Evolutionary conservation across 1,140 invertebrate genomes (phyloP).

Genomic region (Heliconius hewitsoni): DNA sequence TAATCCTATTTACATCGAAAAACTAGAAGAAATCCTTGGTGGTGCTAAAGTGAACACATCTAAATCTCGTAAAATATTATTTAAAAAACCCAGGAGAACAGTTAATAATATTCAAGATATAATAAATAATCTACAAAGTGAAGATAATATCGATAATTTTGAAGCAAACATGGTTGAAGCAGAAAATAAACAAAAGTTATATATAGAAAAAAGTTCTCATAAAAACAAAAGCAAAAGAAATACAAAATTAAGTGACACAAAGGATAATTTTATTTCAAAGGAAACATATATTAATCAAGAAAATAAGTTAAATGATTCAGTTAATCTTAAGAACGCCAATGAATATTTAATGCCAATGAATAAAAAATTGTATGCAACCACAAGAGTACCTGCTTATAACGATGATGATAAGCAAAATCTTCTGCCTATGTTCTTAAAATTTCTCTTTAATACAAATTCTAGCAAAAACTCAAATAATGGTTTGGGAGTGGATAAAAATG

Average conservation of each 20-base stretch:
- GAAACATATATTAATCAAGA: background rate
- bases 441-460: conserved; percentile 43
- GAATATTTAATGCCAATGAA: background rate
- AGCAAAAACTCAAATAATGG: background rate
- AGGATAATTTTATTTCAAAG: background rate
- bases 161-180: conserved; percentile 53
- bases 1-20: conserved; percentile 54
- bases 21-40: conserved; percentile 52
- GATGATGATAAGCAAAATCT: conserved; percentile 34
- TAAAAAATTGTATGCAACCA: background rate
- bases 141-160: conserved; percentile 38
- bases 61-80: conserved; percentile 20
- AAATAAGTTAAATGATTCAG: background rate
- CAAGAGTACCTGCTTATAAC: background rate
- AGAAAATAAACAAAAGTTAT: conserved; percentile 44
- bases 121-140: conserved; percentile 58
- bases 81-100: conserved; percentile 46
- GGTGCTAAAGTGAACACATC: conserved; percentile 30
- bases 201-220: background rate
- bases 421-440: conserved; percentile 55
- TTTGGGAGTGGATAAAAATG: background rate
- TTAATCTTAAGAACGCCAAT: background rate
- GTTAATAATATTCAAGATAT: conserved; percentile 74
- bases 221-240: conserved; percentile 10
- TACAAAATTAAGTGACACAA: background rate